Base-by-base conservation (phyloP, 2,797 vertebrate species). In the Platalea minor region DNA sequence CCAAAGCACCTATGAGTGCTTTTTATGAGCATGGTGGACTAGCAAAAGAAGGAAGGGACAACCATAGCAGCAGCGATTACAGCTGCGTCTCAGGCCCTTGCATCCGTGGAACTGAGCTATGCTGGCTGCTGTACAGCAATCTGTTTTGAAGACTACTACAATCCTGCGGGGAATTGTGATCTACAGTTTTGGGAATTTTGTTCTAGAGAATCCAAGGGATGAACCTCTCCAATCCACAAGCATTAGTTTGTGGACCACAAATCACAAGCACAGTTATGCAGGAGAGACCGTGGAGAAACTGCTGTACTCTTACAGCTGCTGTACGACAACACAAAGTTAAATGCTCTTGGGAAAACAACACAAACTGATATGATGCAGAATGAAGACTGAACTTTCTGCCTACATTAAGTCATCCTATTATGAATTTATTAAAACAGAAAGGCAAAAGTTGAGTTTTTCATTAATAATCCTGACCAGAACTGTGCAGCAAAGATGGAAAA, bases 391-490 rank as follows among this genome's bases (percentile, higher is more conserved):
- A 84, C 93, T 59, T 63, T 80, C 33, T 67, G 73, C 46, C 68
- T 80, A 59, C 56, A 45, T 91, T 76, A 94, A 79, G 28, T 87
- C 59, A 82, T 63, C 21, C 67, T 33, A 24, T 57, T 76, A 94
- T 23, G 93, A 84, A 88, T 79, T 88, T 76, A 79, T 65, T 85
- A 64, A 76, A 88, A 91, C 14, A 45, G 37, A 77, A 91, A 89
- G 72, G 54, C 39, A 54, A 48, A 94, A 91, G n/a, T 48, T 76
- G 67, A 93, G 39, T 15, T 93, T 73, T 85, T 95, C 74, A 88
- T 90, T 88, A 95, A 95, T 59, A 88, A 84, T 23, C 25, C 43
- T 61, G 91, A 93, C 31, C 39, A 96, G 70, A 93, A 91, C 64
- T 53, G 60, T 35, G 25, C 69, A 87, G 54, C 46, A 76, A 78